Evolutionary conservation across 2,888 invertebrate genomes (phyloP).

Genomic region (Coleophora flavipennella): DNA sequence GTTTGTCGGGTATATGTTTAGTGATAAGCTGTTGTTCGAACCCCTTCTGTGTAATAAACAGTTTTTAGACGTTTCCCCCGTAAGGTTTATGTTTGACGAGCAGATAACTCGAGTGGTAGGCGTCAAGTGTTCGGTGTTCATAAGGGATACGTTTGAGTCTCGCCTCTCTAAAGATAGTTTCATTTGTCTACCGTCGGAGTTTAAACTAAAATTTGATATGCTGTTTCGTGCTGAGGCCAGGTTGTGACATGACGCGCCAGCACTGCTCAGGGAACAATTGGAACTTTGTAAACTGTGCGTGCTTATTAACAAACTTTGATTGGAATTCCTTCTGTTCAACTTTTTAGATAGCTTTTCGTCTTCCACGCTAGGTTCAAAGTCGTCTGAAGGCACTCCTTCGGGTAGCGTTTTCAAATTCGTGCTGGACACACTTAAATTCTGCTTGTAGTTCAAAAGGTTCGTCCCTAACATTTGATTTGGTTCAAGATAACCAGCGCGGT

Average conservation of each 20-base stretch:
- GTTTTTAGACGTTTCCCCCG: conserved; percentile 63
- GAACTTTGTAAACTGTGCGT: conserved; percentile 70
- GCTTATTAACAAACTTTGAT: conserved; percentile 74
- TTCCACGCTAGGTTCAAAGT: conserved; percentile 65
- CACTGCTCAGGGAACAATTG: conserved; percentile 59
- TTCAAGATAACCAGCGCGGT: conserved; percentile 32
- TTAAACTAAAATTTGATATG: conserved; percentile 60
- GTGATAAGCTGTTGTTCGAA: conserved; percentile 88
- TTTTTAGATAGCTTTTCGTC: conserved; percentile 60
- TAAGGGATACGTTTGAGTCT: conserved; percentile 90
- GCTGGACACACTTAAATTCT: conserved; percentile 76
- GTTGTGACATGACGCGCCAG: conserved; percentile 59
- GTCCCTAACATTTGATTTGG: conserved; percentile 55
- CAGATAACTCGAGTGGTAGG: conserved; percentile 60
- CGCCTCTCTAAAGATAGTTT: conserved; percentile 84
- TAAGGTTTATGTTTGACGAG: conserved; percentile 60
- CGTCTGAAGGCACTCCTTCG: conserved; percentile 79
- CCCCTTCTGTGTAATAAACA: conserved; percentile 85
- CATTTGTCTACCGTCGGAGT: conserved; percentile 54
- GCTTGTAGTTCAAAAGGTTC: conserved; percentile 75
- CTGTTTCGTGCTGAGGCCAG: conserved; percentile 56
- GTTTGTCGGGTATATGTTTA: conserved; percentile 76
- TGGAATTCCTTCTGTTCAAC: conserved; percentile 73
- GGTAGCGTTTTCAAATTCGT: conserved; percentile 81
- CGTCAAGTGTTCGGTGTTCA: conserved; percentile 67